phyloP scores from a whole-genome alignment of 2,113 vertebrate species.

The Dromiciops gliroides region DNA sequence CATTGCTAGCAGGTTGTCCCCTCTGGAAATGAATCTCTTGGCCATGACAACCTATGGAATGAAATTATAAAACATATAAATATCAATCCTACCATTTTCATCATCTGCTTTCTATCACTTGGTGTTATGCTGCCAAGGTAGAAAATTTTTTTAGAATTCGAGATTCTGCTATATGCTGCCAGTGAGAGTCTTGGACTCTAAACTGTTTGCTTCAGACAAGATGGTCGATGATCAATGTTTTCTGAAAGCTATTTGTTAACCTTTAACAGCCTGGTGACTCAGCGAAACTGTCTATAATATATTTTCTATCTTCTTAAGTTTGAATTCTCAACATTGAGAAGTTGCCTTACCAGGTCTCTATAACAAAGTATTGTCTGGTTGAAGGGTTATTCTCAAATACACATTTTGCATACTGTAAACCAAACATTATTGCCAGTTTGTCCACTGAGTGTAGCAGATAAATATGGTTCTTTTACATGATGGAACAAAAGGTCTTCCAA shows the following conservation, averaged over 20 bases:
- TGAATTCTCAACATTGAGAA: too few relatives aligned
- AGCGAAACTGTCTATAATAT: not conserved
- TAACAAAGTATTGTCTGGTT: not conserved
- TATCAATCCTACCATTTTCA: not conserved
- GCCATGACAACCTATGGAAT: not conserved
- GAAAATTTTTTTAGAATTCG: not conserved
- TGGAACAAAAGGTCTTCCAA: not conserved
- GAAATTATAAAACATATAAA: not conserved
- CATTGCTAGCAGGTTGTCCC: not conserved
- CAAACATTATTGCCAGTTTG: not conserved
- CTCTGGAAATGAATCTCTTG: not conserved
- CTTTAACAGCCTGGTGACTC: too few relatives aligned
- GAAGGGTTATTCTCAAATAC: not conserved
- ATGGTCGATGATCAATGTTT: not conserved
- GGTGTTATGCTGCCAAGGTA: rapidly evolving
- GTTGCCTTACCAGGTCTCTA: rapidly evolving
- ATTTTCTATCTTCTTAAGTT: not conserved
- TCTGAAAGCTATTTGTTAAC: not conserved
- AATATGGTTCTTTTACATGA: not conserved
- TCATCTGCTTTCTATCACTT: not conserved
- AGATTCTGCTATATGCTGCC: not conserved
- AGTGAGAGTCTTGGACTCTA: rapidly evolving
- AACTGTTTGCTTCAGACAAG: not conserved
- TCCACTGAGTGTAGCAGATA: not conserved
- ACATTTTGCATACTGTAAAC: not conserved